These are phyloP conservation scores for Zosterops japonicus DNA, from an alignment of 2,113 vertebrate species.

Conservation along the genomic window DNA sequence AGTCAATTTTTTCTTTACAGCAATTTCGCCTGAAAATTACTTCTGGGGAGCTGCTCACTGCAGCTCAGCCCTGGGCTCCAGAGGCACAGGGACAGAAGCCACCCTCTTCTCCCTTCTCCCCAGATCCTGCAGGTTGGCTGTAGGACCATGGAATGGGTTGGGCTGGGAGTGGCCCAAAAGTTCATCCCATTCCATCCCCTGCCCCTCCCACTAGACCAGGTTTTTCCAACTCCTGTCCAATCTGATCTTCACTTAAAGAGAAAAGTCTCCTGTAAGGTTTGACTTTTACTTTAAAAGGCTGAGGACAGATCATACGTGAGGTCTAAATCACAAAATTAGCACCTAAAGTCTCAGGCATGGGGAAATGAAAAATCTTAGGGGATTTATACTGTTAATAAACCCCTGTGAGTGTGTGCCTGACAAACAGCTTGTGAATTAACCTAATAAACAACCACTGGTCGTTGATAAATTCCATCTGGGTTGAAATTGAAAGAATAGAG, in stretches of 20 bases:
- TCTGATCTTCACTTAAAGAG: background rate
- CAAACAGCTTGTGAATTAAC: background rate
- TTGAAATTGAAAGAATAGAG: background rate
- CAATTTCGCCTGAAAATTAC: conserved; percentile 48
- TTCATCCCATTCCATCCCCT: background rate
- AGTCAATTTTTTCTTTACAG: conserved; percentile 63
- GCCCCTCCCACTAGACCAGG: background rate
- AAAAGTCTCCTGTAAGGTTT: background rate
- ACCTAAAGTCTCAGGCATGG: background rate
- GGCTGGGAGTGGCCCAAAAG: background rate
- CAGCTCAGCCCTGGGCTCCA: background rate
- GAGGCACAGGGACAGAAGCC: background rate
- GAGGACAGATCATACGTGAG: background rate
- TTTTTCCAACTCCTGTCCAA: background rate
- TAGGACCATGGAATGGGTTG: background rate
- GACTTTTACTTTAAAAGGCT: background rate
- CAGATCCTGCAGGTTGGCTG: background rate
- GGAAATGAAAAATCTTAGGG: background rate
- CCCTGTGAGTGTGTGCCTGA: background rate
- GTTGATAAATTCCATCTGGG: background rate
- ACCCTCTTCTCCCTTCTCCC: background rate
- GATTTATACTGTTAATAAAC: conserved; percentile 10
- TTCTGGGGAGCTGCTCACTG: background rate
- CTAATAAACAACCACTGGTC: background rate
- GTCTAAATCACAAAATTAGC: background rate